These are phyloP conservation scores for Neolamprologus hecqui DNA, from an alignment of 2,113 vertebrate genomes.

Conservation along the genomic window DNA sequence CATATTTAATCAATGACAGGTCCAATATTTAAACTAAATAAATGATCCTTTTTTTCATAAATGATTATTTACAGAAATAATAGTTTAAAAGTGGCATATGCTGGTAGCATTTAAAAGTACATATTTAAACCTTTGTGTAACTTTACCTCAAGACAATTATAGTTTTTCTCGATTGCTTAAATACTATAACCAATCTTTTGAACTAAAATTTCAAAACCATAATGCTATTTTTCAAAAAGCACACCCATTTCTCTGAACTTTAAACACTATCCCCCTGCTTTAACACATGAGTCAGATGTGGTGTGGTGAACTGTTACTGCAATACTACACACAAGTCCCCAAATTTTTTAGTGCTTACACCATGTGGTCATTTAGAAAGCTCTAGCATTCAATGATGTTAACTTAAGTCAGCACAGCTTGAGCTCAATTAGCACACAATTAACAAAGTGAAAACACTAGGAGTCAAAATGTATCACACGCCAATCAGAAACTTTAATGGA, in stretches of 20 bases:
- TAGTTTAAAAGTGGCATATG: fast-evolving
- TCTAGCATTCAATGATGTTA: too few relatives aligned
- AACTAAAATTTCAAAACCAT: fast-evolving
- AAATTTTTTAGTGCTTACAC: fast-evolving
- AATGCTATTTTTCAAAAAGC: not conserved
- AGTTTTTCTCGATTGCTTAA: not conserved
- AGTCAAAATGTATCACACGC: fast-evolving
- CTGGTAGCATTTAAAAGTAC: not conserved
- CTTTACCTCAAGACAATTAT: fast-evolving
- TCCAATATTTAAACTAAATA: not conserved
- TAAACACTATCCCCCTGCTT: not conserved
- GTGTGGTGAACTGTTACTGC: too few relatives aligned
- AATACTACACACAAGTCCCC: too few relatives aligned
- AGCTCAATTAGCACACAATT: too few relatives aligned
- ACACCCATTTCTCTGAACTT: fast-evolving
- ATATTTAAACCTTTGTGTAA: not conserved
- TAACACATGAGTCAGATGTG: too few relatives aligned
- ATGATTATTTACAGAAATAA: not conserved
- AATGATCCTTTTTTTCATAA: not conserved
- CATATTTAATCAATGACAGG: fast-evolving
- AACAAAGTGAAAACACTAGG: too few relatives aligned
- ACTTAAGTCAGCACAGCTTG: too few relatives aligned
- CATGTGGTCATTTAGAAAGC: too few relatives aligned
- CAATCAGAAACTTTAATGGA: too few relatives aligned
- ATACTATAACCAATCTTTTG: not conserved